Conservation (phyloP, 2,113 vertebrate genomes). For the Aspidoscelis tigris region DNA sequence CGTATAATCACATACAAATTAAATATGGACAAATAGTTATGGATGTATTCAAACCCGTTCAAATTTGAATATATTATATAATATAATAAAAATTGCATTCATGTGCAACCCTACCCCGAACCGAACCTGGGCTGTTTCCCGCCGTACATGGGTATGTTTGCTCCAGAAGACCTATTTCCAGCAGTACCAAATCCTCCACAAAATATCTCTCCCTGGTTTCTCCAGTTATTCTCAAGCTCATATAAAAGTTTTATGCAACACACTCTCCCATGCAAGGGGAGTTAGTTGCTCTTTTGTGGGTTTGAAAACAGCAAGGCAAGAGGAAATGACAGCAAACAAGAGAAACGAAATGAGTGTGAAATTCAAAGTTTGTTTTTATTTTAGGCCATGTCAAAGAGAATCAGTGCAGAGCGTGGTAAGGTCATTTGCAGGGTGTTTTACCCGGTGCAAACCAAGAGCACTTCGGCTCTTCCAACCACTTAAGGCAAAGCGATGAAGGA, state of each 20-base stretch:
- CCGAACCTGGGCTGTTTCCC: not conserved
- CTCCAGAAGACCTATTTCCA: not conserved
- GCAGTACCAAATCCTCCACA: not conserved
- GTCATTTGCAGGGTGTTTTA: conserved; percentile 60
- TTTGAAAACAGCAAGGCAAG: not conserved
- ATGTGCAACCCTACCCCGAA: not conserved
- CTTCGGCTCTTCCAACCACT: not conserved
- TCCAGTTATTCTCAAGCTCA: conserved; percentile 27
- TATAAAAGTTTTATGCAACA: conserved; percentile 35
- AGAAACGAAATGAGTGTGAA: conserved; percentile 32
- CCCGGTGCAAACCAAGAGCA: conserved; percentile 41
- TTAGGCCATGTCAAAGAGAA: conserved; percentile 45
- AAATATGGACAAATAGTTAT: no score
- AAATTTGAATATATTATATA: no score
- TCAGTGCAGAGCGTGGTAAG: conserved; percentile 48
- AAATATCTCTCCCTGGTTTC: conserved; percentile 38
- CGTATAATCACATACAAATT: no score
- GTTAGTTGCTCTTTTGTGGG: not conserved
- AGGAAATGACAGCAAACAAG: not conserved
- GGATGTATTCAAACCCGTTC: no score
- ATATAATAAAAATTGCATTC: no score
- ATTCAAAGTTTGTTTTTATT: conserved; percentile 37
- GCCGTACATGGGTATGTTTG: not conserved
- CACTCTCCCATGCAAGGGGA: not conserved
- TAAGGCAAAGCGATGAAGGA: conserved; percentile 45